Conservation (phyloP, 2,113 vertebrate genomes). For the Rhadina sibilatrix region DNA sequence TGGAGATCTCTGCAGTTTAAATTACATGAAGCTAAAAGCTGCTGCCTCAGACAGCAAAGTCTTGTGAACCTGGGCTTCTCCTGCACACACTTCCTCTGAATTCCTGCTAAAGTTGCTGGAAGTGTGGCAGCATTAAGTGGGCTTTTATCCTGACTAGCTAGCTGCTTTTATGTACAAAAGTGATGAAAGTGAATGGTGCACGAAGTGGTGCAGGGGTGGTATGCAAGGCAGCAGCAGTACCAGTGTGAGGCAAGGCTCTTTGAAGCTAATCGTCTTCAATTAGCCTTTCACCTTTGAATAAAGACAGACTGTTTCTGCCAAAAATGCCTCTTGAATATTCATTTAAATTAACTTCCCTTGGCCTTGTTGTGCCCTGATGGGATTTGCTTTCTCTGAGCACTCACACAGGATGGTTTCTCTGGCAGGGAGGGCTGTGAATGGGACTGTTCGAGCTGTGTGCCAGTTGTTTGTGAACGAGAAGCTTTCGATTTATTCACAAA, state of each 20-base stretch:
- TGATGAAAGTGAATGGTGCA: not conserved
- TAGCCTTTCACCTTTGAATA: conserved; percentile 40
- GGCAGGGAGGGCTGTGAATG: not conserved
- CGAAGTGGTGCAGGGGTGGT: not conserved
- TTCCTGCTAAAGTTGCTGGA: not conserved
- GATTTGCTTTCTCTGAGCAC: not conserved
- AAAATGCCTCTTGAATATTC: conserved; percentile 27
- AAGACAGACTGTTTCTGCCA: not conserved
- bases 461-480: not conserved
- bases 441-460: not conserved
- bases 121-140: not conserved
- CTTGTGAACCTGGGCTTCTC: not conserved
- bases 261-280: not conserved
- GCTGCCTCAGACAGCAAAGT: not conserved
- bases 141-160: not conserved
- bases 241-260: not conserved
- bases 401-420: not conserved
- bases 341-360: conserved; percentile 4
- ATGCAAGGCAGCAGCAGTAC: not conserved
- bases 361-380: not conserved
- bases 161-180: not conserved
- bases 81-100: not conserved
- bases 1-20: not conserved
- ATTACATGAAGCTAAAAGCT: not conserved
- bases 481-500: not conserved